Conservation (phyloP, 2,888 invertebrate species). For the Leptinotarsa juncta region DNA sequence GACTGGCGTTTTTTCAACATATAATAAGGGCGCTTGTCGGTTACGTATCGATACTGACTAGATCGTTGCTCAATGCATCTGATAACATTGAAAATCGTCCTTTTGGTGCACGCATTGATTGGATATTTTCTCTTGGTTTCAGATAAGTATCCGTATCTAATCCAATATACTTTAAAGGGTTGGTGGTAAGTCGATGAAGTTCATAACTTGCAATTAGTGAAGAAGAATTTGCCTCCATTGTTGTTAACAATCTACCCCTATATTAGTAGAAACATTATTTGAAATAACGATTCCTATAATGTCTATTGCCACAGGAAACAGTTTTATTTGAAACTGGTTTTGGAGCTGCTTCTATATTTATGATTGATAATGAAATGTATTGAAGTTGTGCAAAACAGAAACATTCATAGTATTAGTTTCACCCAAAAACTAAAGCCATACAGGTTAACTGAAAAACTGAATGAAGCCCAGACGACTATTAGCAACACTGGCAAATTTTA, state of each 20-base stretch:
- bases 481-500: too few species aligned
- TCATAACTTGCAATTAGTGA: background rate
- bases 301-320: too few species aligned
- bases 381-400: too few species aligned
- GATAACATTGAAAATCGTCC: slow-evolving; percentile 17
- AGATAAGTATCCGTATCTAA: slow-evolving; percentile 27
- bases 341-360: too few species aligned
- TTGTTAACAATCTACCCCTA: background rate
- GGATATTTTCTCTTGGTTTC: slow-evolving; percentile 24
- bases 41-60: background rate
- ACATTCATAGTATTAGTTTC: too few species aligned
- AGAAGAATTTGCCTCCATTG: background rate
- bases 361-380: too few species aligned
- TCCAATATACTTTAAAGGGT: slow-evolving; percentile 19
- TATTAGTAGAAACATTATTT: too few species aligned
- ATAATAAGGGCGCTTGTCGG: background rate
- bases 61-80: background rate
- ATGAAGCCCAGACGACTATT: too few species aligned
- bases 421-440: too few species aligned
- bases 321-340: too few species aligned
- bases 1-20: background rate
- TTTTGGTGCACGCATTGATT: slow-evolving; percentile 9
- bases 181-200: slow-evolving; percentile 12
- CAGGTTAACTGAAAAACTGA: too few species aligned
- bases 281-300: too few species aligned